Base-by-base conservation (phyloP, 1,140 invertebrate species). In the Bombyx mandarina region DNA sequence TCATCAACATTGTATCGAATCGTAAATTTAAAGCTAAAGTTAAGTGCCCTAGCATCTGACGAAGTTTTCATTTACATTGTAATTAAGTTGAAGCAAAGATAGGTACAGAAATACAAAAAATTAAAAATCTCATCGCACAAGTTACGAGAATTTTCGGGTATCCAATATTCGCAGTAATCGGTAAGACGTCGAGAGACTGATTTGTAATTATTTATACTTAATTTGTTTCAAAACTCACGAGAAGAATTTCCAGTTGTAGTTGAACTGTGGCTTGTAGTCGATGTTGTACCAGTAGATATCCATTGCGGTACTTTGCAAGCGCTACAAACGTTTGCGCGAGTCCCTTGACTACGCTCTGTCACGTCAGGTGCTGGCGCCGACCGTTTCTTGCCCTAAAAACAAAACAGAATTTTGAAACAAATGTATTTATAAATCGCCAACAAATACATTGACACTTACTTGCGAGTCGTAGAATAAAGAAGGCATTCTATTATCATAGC, bases 211-310 rank as follows among this genome's bases (percentile, higher is more conserved):
- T 35, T 35, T 35, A 35, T 35, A 18, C 12, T 18, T 18, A 35
- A 35, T 35, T 35, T 35, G 4, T 35, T 35, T 35, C 26, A 35
- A 55, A 44, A 82, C 80, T 79, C 57, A 88, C 87, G 79, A 22
- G 86, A 83, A 8, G 87, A 86, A 69, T 82, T 88, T 5, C 75
- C 87, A 26, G 87, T 88, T 6, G 78, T 79, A 22, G 84, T 87
- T 12, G 87, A 88, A 52, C 86, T 88, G 69, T 88, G 87, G 64
- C 87, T 88, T 48, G 78, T 82, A 50, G 87, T 79, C 42, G 79
- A 85, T 0, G 79, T 66, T 45, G 77, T 79, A n/a, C 75, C 75
- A 2, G 77, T 75, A 44, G 84, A 79, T 26, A 79, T 63, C 79
- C 86, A 87, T 55, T 82, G 87, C 43, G 82, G 61, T 6, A 76